These are phyloP conservation scores for Phrixothrix hirtus DNA, from an alignment of 2,888 invertebrate species.

Conservation along the genomic window DNA sequence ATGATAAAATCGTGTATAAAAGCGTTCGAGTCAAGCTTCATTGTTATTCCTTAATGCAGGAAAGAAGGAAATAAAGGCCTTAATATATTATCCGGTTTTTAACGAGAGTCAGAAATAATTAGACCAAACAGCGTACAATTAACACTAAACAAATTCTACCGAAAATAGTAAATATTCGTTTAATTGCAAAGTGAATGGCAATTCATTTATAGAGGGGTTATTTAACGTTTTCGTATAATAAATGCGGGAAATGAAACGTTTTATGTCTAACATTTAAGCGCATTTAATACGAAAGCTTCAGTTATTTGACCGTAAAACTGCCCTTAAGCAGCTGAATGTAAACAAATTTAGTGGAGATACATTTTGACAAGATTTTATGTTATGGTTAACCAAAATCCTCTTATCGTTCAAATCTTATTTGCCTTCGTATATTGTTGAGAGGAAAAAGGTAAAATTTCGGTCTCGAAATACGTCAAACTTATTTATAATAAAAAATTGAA, in stretches of 20 bases:
- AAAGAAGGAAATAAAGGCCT: too few species aligned
- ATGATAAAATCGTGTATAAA: too few species aligned
- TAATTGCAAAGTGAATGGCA: constrained; percentile 9
- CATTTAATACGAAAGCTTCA: neutral
- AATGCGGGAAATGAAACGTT: neutral
- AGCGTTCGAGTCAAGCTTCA: too few species aligned
- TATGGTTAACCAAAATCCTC: neutral
- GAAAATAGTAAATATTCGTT: constrained; percentile 7
- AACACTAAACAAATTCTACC: constrained; percentile 7
- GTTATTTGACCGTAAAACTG: neutral
- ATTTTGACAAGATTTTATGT: neutral
- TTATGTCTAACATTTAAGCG: too few species aligned
- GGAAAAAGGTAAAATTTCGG: neutral
- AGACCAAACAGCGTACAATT: constrained; percentile 5
- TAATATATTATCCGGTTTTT: neutral
- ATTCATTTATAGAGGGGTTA: constrained; percentile 1
- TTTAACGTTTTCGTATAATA: neutral
- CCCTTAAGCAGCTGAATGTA: neutral
- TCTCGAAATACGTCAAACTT: too few species aligned
- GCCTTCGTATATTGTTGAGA: neutral
- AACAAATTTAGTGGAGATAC: neutral
- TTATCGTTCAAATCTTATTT: neutral
- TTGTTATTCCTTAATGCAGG: too few species aligned
- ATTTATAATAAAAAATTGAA: too few species aligned
- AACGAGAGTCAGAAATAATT: constrained; percentile 4